Evolutionary conservation across 2,888 invertebrate genomes (phyloP), one percentile per base, ranked within the genome.

Genomic region (Spicauda simplicius): DNA sequence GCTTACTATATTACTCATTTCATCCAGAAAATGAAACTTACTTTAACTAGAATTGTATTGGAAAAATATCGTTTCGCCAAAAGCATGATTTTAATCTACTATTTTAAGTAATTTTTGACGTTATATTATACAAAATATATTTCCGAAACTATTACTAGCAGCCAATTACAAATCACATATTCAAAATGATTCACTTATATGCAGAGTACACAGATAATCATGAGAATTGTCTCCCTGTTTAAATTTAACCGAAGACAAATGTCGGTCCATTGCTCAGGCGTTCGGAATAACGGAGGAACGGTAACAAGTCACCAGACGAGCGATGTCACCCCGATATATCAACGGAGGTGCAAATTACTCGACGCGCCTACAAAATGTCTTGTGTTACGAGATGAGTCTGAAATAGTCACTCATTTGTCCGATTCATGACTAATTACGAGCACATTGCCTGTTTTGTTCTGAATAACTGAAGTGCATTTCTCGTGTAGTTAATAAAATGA

Each of bases 261-360:
- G 67, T 53, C 65, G 60, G 62, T 30, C 55, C 55, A 70, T 70
- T 59, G 62, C 63, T 61, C 66, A 56, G 65, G 59, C 41, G 65
- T 54, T 54, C 54, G 54, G 54, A 65, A 65, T 65, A 65, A 58
- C 65, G 53, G 25, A 41, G 58, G 65, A 65, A 59, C 59, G 65
- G 64, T 37, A 65, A 64, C 41, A 64, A 64, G 57, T 57, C 4
- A 12, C 33, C 37, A 37, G 41, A 14, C 58, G 41, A 60, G 25
- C 25, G 52, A 41, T 41, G 54, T 11, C 62, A 30, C 45, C 45
- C 45, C 45, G n/a, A 45, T 64, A 58, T 52, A 58, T 64, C 57
- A 58, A 52, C 20, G 25, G 65, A 60, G 61, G 67, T 63, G 73
- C 71, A 73, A 74, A 74, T 74, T 73, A 65, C 69, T 71, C 58